Evolutionary conservation across 2,797 vertebrate species (phyloP).

Genomic region (Pelochelys cantorii): DNA sequence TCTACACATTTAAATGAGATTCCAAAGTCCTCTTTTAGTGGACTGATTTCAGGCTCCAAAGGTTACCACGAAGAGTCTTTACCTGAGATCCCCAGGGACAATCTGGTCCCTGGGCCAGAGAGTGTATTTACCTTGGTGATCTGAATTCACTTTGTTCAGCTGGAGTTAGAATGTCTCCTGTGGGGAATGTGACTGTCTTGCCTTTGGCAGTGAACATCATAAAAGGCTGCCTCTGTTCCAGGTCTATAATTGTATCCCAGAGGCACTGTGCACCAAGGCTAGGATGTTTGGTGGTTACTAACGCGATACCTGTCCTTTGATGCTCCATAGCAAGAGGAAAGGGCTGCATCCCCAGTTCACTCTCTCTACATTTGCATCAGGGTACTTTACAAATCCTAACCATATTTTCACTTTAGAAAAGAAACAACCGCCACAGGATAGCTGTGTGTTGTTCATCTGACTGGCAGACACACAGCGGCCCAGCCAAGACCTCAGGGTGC

Average conservation of each 20-base stretch:
- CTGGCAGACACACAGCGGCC: neutral
- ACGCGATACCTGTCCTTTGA: neutral
- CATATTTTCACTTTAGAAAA: neutral
- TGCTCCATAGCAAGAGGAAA: neutral
- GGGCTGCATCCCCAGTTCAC: neutral
- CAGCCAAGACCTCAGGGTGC: neutral
- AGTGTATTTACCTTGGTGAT: neutral
- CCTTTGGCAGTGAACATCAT: neutral
- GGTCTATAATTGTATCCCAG: neutral
- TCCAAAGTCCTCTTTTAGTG: neutral
- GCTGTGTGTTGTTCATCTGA: neutral
- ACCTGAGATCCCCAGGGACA: neutral
- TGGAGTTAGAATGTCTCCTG: neutral
- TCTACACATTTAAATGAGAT: neutral
- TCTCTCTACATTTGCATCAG: neutral
- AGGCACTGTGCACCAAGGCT: neutral
- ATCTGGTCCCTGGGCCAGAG: neutral
- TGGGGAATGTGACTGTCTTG: neutral
- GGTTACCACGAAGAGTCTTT: neutral
- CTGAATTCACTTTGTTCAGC: neutral
- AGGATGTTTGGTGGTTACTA: neutral
- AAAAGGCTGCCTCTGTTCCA: neutral
- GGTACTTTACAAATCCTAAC: neutral
- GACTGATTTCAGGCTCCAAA: neutral
- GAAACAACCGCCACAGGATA: fast-evolving